A percentile compares a stretch with the other conserved stretches of the same genome.
phyloP scores from a whole-genome alignment of 2,888 invertebrate genomes.

The Gnatocerus cornutus region DNA sequence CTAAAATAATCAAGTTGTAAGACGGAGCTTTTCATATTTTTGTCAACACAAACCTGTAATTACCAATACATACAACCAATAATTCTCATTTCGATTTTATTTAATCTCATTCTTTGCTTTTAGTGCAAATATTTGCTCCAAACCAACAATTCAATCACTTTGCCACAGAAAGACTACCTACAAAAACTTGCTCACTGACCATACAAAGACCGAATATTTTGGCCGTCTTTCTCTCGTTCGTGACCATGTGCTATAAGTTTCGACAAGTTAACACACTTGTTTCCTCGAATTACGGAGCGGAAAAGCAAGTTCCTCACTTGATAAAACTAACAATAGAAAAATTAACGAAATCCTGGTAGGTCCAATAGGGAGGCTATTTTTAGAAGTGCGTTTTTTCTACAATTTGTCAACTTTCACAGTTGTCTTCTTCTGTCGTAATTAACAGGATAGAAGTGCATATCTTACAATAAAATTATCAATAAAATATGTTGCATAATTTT shows the following conservation, averaged over 20 bases:
- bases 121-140: no score
- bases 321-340: slow-evolving; percentile 5
- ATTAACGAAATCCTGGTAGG: slow-evolving; percentile 8
- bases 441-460: no score
- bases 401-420: slow-evolving; percentile 4
- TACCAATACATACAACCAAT: no score
- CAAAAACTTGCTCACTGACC: not conserved
- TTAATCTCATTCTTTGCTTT: no score
- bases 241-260: slow-evolving; percentile 3
- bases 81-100: no score
- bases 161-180: no score
- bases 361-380: slow-evolving; percentile 11
- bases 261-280: slow-evolving; percentile 4
- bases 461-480: no score
- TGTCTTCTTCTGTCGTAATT: no score
- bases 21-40: no score
- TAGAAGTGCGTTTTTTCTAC: slow-evolving; percentile 8
- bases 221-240: slow-evolving; percentile 1
- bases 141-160: no score
- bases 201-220: not conserved
- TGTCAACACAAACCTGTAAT: no score
- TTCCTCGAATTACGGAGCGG: slow-evolving; percentile 4
- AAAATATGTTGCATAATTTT: slow-evolving; percentile 1
- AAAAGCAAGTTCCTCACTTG: not conserved
- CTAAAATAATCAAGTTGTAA: no score